Evolutionary conservation across 2,888 invertebrate genomes (phyloP).

Genomic region (Stictocephala bisonia): DNA sequence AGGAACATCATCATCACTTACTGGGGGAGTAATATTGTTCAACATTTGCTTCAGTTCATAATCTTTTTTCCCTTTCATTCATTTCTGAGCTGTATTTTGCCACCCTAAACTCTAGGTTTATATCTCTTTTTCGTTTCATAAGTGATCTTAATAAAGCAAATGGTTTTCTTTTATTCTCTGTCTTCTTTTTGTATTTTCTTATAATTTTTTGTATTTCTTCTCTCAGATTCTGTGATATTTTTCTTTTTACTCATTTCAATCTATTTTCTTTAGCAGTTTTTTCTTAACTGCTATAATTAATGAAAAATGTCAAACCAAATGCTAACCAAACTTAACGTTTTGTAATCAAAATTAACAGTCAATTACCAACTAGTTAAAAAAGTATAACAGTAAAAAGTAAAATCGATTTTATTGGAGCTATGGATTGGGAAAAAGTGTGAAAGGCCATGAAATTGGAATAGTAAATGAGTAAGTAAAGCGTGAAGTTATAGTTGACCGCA

Average conservation of each 20-base stretch:
- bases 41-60: background rate
- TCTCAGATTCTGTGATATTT: background rate
- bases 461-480: no score
- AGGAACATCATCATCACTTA: slow-evolving; percentile 4
- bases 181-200: slow-evolving; percentile 17
- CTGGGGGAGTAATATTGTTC: background rate
- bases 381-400: no score
- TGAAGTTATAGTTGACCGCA: no score
- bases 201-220: background rate
- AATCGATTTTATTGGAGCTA: no score
- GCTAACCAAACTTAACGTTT: no score
- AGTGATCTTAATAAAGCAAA: background rate
- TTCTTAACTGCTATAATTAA: no score
- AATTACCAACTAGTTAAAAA: no score
- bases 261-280: no score
- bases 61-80: slow-evolving; percentile 27
- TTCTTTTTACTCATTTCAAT: background rate
- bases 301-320: no score
- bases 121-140: slow-evolving; percentile 12
- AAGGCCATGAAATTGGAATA: no score
- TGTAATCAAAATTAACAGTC: no score
- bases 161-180: slow-evolving; percentile 12
- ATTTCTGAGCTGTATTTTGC: slow-evolving; percentile 16
- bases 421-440: no score
- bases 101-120: slow-evolving; percentile 1